Evolutionary conservation across 2,113 vertebrate species (phyloP).

Genomic region (Colossoma macropomum): DNA sequence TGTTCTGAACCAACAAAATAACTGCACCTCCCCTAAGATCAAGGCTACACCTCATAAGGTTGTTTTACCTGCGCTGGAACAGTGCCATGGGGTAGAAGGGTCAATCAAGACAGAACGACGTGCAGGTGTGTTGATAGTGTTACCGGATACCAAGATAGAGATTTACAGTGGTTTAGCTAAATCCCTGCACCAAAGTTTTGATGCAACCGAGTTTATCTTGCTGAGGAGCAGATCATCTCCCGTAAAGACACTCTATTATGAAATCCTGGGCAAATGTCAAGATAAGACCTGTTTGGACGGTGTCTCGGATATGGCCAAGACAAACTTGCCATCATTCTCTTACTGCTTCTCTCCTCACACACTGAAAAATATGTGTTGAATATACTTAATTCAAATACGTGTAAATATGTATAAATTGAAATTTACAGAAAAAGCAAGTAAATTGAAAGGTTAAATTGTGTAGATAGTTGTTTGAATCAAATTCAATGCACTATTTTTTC

Average conservation of each 20-base stretch:
- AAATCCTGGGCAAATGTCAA: not conserved
- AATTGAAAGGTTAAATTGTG: no score
- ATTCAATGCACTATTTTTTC: no score
- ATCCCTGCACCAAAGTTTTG: not conserved
- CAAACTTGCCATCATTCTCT: not conserved
- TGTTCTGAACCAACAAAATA: not conserved
- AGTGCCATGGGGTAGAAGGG: conserved; percentile 16
- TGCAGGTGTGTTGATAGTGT: conserved; percentile 32
- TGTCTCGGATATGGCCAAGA: not conserved
- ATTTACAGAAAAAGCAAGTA: no score
- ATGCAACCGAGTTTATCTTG: not conserved
- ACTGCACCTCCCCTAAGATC: conserved; percentile 4
- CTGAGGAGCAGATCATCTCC: not conserved
- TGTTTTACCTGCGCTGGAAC: conserved; percentile 13
- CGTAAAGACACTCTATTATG: not conserved
- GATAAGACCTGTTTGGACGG: not conserved
- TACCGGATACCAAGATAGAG: conserved; percentile 24
- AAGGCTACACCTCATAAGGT: conserved; percentile 9
- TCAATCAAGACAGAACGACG: not conserved
- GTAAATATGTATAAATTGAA: no score
- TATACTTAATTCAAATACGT: no score
- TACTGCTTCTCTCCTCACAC: not conserved
- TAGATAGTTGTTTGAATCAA: no score
- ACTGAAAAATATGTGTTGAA: no score
- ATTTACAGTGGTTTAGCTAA: conserved; percentile 7